Percentiles rank a stretch among this genome's conserved stretches.
Conservation (phyloP, 2,797 vertebrate species). For the Acanthurus lineatus region DNA sequence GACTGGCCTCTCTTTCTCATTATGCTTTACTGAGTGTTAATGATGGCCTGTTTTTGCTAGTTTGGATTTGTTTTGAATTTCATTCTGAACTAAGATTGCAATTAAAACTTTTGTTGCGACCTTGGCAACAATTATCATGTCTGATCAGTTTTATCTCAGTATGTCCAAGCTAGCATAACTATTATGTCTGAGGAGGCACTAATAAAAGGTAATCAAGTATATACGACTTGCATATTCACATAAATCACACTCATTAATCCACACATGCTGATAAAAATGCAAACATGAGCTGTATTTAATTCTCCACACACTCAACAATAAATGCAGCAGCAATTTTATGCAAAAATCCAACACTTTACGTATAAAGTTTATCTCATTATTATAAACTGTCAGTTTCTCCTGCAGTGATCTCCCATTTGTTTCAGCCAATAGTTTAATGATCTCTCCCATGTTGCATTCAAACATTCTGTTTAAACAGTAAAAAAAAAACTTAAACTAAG, state of each 20-base stretch:
- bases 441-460: constrained; percentile 15
- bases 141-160: constrained; percentile 39
- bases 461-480: constrained; percentile 1
- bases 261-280: background rate
- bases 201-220: constrained; percentile 17
- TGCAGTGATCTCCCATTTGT: constrained; percentile 20
- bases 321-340: background rate
- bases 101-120: constrained; percentile 52
- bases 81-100: constrained; percentile 41
- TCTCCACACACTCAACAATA: background rate
- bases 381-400: constrained; percentile 32
- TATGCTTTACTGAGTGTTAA: constrained; percentile 60
- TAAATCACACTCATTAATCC: background rate
- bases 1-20: constrained; percentile 44
- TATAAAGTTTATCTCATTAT: background rate
- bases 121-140: constrained; percentile 57
- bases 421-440: constrained; percentile 29
- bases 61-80: constrained; percentile 55
- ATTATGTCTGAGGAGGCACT: constrained; percentile 17
- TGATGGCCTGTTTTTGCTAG: constrained; percentile 43
- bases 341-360: background rate
- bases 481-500: constrained; percentile 33
- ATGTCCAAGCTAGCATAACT: constrained; percentile 32
- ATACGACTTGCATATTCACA: background rate
- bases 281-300: constrained; percentile 12